Percentiles rank a stretch among this genome's conserved stretches.
These are phyloP conservation scores for Polyploca ridens DNA, from an alignment of 2,888 invertebrate genomes.

Conservation along the genomic window DNA sequence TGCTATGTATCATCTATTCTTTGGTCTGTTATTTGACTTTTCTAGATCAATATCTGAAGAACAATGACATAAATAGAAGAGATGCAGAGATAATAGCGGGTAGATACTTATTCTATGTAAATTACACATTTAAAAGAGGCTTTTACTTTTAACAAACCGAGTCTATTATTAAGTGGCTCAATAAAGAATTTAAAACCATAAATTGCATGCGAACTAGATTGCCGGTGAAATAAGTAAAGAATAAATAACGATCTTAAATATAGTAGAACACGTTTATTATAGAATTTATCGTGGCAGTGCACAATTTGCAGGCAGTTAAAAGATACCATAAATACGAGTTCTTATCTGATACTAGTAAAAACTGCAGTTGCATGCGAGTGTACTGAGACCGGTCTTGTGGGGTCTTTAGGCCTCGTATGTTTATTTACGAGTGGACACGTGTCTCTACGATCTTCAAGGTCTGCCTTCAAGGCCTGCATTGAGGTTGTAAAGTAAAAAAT, in stretches of 20 bases:
- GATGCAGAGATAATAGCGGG: neutral
- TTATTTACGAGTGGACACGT: constrained; percentile 57
- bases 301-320: constrained; percentile 13
- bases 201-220: constrained; percentile 1
- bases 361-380: neutral
- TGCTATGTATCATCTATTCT: neutral
- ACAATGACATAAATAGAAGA: neutral
- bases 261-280: neutral
- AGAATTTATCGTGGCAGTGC: constrained; percentile 3
- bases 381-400: constrained; percentile 26
- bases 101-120: neutral
- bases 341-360: constrained; percentile 13
- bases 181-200: neutral
- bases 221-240: neutral
- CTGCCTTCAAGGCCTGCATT: constrained; percentile 29
- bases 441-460: constrained; percentile 57
- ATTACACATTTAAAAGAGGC: neutral
- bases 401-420: constrained; percentile 21
- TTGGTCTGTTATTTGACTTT: neutral
- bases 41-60: neutral
- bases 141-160: neutral
- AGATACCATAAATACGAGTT: constrained; percentile 12
- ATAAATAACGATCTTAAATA: neutral
- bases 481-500: constrained; percentile 24
- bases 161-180: neutral